Percentiles rank a stretch among this genome's conserved stretches.
Evolutionary conservation across 2,888 invertebrate species (phyloP).

Genomic region (Drosophila aldrichi): DNA sequence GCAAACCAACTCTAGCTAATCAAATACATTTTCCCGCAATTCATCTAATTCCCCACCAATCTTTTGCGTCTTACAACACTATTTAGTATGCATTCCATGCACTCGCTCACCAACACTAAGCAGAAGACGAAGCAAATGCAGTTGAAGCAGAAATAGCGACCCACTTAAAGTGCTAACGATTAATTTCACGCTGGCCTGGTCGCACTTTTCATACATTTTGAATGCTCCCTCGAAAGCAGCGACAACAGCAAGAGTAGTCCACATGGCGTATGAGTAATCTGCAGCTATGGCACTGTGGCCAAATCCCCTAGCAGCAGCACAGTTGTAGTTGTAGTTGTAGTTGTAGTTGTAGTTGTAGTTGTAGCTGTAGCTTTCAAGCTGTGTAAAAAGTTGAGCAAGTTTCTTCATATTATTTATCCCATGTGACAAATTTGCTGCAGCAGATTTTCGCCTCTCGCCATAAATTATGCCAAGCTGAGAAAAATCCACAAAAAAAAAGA

Average conservation of each 20-base stretch:
- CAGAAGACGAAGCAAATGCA: background rate
- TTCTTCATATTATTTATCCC: slow-evolving; percentile 79
- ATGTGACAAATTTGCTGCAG: slow-evolving; percentile 80
- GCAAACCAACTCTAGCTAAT: background rate
- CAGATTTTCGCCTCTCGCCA: slow-evolving; percentile 68
- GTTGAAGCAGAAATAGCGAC: slow-evolving; percentile 10
- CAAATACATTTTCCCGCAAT: background rate
- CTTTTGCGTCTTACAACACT: background rate
- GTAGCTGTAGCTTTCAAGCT: slow-evolving; percentile 21
- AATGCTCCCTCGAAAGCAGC: slow-evolving; percentile 20
- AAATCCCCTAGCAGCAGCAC: slow-evolving; percentile 52
- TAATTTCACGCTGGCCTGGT: slow-evolving; percentile 70
- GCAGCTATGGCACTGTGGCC: slow-evolving; percentile 36
- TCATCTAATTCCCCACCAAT: background rate
- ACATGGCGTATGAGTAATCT: slow-evolving; percentile 71
- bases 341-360: background rate
- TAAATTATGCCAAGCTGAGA: slow-evolving; percentile 62
- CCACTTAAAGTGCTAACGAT: slow-evolving; percentile 34
- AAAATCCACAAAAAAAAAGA: slow-evolving; percentile 17
- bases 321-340: slow-evolving; percentile 10
- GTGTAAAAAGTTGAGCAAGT: slow-evolving; percentile 60
- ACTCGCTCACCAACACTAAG: background rate
- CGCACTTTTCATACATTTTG: slow-evolving; percentile 35
- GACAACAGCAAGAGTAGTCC: slow-evolving; percentile 10
- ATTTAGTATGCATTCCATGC: slow-evolving; percentile 18